Evolutionary conservation across 30 jellyfish, hydroid and myxozoan genomes (phyloP), one percentile per base, ranked within the genome.

Genomic region (Clytia hemisphaerica): DNA sequence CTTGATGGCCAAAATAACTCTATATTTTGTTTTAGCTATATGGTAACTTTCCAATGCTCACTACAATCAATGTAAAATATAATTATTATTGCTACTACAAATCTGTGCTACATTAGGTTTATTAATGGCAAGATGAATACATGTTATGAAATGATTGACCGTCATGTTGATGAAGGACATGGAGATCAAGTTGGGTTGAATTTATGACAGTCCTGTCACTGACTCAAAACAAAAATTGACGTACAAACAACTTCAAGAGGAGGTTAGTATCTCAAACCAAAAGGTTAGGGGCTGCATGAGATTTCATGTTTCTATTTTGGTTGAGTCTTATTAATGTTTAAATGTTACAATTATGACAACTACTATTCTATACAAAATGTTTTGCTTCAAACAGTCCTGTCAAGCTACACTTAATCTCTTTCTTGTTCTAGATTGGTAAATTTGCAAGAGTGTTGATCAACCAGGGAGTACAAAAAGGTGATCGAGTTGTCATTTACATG

Each of bases 181-280:
- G 97, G 94, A 2, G 83, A 80, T 35, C 75, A 80, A 32, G 55
- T 65, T 7, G 97, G 95, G 4, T 27, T 88, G 32, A 67, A n/a
- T 88, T 4, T 88, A 92, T 88, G 97, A 88, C 73, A 88, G 97
- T 32, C 97, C 97, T n/a, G 94, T 88, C 28, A 73, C 97, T 38
- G 93, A 77, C 45, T 73, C 45, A 9, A 50, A 51, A 0, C 36
- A 65, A 45, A 61, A 61, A 29, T 75, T 40, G 44, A 37, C 93
- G 12, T 88, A 88, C 37, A 57, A 49, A 12, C 83, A 88, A 27
- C 70, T 88, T 51, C 45, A 64, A 31, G 88, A 75, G 24, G 84
- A 88, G 87, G 97, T 88, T 16, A 37, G 76, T 28, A 2, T n/a
- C 16, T 19, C 16, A 7, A 5, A 9, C 61, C 6, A 16, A 10